Evolutionary conservation across 2,888 invertebrate genomes (phyloP), one percentile per base, ranked within the genome.

Genomic region (Drosophila rubida): DNA sequence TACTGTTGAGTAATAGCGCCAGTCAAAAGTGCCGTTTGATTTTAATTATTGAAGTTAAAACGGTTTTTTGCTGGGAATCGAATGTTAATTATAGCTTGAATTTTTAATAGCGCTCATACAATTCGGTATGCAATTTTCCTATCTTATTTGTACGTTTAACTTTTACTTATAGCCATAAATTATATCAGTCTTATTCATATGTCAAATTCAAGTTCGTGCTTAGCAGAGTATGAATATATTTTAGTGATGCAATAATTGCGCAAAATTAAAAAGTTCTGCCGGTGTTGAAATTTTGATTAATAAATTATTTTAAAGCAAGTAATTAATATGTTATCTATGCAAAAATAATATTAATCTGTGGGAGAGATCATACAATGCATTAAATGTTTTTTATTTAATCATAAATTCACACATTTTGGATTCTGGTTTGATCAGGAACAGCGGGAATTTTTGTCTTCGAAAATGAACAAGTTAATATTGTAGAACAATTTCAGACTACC

Each of bases 141-240:
- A 25, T 44, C 25, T 19, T 23, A 39, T 14, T 2, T 11, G 22
- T 23, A 22, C 13, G 23, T n/a, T 37, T 55, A 16, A 46, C 46
- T 45, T 55, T 45, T 46, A 54, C 53, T 54, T 30, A 44, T 22
- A 22, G 13, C 42, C 53, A 44, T 42, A 23, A 44, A 54, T 54
- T 54, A 54, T 42, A 32, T 23, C 19, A 27, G 5, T 19, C 37
- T 14, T 25, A 37, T 49, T 27, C 27, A 51, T 4, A n/a, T 27
- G 11, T 19, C 51, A 27, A 41, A 27, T 30, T 25, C 25, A 39
- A 23, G 39, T 50, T 25, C 4, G 4, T 11, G 8, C 5, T 7
- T 37, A 16, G n/a, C 27, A 30, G 11, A 25, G 23, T 39, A 25
- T 4, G 25, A 25, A 11, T 27, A 30, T n/a, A 46, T 7, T 14